Percentiles rank a stretch among this genome's conserved stretches.
These are phyloP conservation scores for Ibidorhyncha struthersii DNA, from an alignment of 2,113 vertebrate species.

Conservation along the genomic window DNA sequence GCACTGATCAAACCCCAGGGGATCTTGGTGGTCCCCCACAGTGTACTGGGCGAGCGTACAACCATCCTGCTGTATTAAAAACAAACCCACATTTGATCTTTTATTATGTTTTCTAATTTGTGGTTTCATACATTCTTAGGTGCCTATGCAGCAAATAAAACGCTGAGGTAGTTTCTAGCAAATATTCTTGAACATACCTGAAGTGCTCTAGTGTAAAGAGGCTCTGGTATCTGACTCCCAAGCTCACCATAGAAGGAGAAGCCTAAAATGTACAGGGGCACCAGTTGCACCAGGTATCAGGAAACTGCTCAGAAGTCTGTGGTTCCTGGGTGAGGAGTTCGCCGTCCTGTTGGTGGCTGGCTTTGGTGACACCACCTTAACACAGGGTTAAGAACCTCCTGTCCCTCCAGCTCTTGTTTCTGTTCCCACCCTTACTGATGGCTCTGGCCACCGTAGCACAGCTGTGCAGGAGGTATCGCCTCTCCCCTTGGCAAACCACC, in stretches of 20 bases:
- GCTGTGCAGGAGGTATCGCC: accelerated
- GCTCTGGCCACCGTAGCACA: neutral
- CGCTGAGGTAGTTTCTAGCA: neutral
- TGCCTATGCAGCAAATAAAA: neutral
- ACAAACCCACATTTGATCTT: neutral
- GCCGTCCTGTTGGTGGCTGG: neutral
- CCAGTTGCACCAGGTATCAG: too few species aligned
- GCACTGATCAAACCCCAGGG: neutral
- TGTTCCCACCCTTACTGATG: neutral
- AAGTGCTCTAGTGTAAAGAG: neutral
- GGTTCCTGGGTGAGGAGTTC: neutral
- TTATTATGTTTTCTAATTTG: neutral
- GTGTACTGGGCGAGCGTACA: too few species aligned
- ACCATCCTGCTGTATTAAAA: neutral
- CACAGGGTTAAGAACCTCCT: neutral
- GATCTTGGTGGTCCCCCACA: neutral
- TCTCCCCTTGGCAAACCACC: too few species aligned
- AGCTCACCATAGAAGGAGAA: neutral
- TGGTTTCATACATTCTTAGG: neutral
- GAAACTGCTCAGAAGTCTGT: neutral
- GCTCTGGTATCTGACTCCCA: neutral
- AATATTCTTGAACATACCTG: neutral
- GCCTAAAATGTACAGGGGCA: neutral
- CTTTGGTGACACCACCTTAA: too few species aligned
- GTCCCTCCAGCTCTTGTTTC: neutral